phyloP scores from a whole-genome alignment of 2,888 invertebrate species.

The Quadroppia sp. region DNA sequence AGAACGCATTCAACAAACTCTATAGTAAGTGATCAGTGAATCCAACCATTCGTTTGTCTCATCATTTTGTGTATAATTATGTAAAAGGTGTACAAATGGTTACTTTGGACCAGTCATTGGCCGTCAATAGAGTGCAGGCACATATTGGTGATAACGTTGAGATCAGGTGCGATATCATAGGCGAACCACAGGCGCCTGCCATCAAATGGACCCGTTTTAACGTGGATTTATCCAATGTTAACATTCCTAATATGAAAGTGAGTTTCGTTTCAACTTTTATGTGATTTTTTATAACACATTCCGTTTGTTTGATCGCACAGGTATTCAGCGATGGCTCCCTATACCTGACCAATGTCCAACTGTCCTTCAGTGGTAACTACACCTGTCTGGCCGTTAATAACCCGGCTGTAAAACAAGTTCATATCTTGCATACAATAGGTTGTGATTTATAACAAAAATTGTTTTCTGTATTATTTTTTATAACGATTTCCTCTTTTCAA shows the following conservation, averaged over 20 bases:
- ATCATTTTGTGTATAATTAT: no score
- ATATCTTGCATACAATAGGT: constrained; percentile 62
- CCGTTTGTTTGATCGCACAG: constrained; percentile 24
- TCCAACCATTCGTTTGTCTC: neutral
- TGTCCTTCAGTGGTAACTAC: constrained; percentile 71
- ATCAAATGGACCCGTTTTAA: constrained; percentile 68
- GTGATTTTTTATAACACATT: neutral
- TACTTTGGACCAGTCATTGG: constrained; percentile 66
- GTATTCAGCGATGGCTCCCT: constrained; percentile 71
- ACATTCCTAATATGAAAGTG: constrained; percentile 57
- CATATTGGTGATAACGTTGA: constrained; percentile 71
- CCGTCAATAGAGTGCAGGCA: constrained; percentile 66
- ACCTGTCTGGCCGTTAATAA: constrained; percentile 69
- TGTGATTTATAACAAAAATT: constrained; percentile 41
- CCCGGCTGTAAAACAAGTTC: constrained; percentile 68
- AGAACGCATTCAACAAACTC: constrained; percentile 69
- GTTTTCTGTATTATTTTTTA: no score
- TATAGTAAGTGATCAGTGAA: constrained; percentile 61
- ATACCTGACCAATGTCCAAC: constrained; percentile 66
- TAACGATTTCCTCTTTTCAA: no score
- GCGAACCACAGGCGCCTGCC: constrained; percentile 63
- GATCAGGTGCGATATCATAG: constrained; percentile 70
- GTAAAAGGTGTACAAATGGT: constrained; percentile 65
- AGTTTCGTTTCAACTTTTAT: constrained; percentile 41
- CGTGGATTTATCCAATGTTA: constrained; percentile 61